Conservation (phyloP, 2,113 vertebrate genomes). For the Potamarius usumacintae region DNA sequence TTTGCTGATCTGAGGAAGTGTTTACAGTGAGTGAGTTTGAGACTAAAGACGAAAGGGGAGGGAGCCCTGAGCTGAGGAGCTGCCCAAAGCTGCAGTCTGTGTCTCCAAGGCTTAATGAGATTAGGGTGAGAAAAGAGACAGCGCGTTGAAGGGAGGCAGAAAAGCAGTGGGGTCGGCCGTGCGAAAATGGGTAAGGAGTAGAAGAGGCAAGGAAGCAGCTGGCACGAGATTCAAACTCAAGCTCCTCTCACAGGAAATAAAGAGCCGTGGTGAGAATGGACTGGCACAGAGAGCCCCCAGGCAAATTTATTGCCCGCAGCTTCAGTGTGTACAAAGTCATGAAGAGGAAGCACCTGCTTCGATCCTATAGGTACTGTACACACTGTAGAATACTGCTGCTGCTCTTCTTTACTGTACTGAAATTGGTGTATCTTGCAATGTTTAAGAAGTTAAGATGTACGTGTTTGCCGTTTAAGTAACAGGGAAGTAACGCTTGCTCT, state of each 20-base stretch:
- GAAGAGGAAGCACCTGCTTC: slow-evolving; percentile 76
- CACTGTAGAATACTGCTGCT: not conserved
- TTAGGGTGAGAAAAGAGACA: slow-evolving; percentile 29
- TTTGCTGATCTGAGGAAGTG: slow-evolving; percentile 19
- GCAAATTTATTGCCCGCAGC: slow-evolving; percentile 58
- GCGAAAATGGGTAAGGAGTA: not conserved
- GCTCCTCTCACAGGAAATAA: not conserved
- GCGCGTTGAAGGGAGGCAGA: not conserved
- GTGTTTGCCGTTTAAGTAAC: not conserved
- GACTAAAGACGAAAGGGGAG: not conserved
- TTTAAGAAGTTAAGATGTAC: not conserved
- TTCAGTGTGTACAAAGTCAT: slow-evolving; percentile 67
- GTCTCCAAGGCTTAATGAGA: slow-evolving; percentile 44
- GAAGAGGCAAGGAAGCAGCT: slow-evolving; percentile 28
- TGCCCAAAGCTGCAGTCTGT: slow-evolving; percentile 23
- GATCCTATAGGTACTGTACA: slow-evolving; percentile 81
- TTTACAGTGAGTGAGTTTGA: not conserved
- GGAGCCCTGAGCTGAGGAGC: slow-evolving; percentile 14
- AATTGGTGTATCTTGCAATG: not conserved
- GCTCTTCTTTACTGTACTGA: not conserved
- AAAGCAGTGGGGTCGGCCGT: not conserved
- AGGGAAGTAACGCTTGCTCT: not conserved
- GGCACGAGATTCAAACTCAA: slow-evolving; percentile 12
- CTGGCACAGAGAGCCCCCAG: slow-evolving; percentile 64
- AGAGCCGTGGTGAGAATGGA: not conserved